Base-by-base conservation (phyloP, 2,888 invertebrate genomes). In the Dromius quadrimaculatus region DNA sequence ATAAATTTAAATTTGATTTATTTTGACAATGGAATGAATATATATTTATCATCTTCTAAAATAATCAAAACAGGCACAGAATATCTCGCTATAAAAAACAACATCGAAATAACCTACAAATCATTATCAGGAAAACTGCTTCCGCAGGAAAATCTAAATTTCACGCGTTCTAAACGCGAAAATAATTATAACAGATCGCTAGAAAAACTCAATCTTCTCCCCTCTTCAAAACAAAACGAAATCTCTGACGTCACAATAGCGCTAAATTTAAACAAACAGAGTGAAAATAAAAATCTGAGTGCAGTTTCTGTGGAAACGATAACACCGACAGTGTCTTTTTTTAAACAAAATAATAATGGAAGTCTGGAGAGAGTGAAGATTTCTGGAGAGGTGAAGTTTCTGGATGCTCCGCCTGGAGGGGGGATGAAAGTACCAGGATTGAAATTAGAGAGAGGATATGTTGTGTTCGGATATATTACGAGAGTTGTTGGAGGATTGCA, bases 391-490 rank as follows among this genome's bases (percentile, higher is more conserved):
- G 71, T 80, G 73, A 75, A 76, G 66, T 82, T 82, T 73, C 76
- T 79, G 3, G 80, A 80, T 65, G 76, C 81, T 66, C 83, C 82
- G 66, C 76, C 75, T 65, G 82, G 82, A 71, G 80, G 81, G 70
- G 77, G 78, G 74, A 78, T 81, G 77, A 80, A 80, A 78, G 83
- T 85, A 77, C 77, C 81, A 20, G 81, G 80, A 50, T 83, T 90
- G 75, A 85, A 85, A 77, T 82, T 89, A 72, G 86, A 88, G 71
- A 85, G 87, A 71, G 87, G 88, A 74, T 84, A 87, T 78, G 85
- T 88, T 78, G 83, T 87, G 74, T 90, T 90, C 79, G 84, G 85
- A 76, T 87, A 88, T 79, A 85, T 90, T 78, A 86, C 89, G 8
- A 80, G 83, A 71, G 85, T 90, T 79, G 85, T 90, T 78, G 85